These are phyloP conservation scores for Hermaeophaga mercurialis DNA, from an alignment of 2,888 invertebrate genomes.

Conservation along the genomic window DNA sequence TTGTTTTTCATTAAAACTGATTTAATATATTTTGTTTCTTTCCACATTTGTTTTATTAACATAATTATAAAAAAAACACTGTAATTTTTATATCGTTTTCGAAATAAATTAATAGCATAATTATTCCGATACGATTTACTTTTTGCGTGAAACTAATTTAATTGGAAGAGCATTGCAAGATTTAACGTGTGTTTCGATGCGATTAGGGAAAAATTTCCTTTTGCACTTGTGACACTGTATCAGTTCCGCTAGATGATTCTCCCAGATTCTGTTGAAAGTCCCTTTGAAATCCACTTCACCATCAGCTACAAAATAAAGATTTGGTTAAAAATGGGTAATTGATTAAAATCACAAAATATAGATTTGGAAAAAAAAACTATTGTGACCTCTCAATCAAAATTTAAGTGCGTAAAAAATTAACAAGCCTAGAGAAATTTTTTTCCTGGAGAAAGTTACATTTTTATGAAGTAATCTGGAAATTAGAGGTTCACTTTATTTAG, in stretches of 20 bases:
- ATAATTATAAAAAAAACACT: neutral
- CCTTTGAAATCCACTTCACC: slow-evolving; percentile 53
- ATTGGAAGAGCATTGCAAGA: slow-evolving; percentile 33
- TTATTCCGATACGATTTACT: too few relatives aligned
- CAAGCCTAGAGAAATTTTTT: too few relatives aligned
- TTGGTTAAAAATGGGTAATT: neutral
- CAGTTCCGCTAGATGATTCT: slow-evolving; percentile 62
- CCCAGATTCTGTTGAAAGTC: slow-evolving; percentile 59
- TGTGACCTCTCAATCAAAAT: too few relatives aligned
- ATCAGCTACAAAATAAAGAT: slow-evolving; percentile 46
- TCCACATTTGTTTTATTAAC: neutral
- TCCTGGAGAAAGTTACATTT: too few relatives aligned
- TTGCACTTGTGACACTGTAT: slow-evolving; percentile 65
- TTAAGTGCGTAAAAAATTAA: too few relatives aligned
- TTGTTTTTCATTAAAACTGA: neutral
- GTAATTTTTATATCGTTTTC: too few relatives aligned
- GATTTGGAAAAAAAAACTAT: too few relatives aligned
- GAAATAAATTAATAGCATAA: too few relatives aligned
- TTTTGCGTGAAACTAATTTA: slow-evolving; percentile 11
- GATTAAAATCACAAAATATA: too few relatives aligned
- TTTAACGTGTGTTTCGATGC: slow-evolving; percentile 56
- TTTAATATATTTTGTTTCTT: slow-evolving; percentile 8
- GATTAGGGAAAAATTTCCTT: slow-evolving; percentile 67
- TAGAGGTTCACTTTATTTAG: too few relatives aligned
- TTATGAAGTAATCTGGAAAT: too few relatives aligned